Conservation (phyloP, 2,888 invertebrate genomes). For the Mimas tiliae region DNA sequence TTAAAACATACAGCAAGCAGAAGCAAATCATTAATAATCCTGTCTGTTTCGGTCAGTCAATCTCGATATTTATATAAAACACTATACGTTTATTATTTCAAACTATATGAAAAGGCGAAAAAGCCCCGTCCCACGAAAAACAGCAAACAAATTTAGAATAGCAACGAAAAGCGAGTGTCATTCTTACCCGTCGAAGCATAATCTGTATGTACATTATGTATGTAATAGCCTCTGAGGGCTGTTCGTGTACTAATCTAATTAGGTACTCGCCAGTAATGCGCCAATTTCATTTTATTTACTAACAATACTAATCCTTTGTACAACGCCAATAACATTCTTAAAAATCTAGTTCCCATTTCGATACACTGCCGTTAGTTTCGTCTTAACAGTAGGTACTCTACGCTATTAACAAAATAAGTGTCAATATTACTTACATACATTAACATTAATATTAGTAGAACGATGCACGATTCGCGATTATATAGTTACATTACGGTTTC, state of each 20-base stretch:
- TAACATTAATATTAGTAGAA: constrained; percentile 75
- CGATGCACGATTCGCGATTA: constrained; percentile 77
- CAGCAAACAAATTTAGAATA: constrained; percentile 64
- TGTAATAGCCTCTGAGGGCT: constrained; percentile 74
- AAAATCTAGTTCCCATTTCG: constrained; percentile 71
- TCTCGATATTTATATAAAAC: constrained; percentile 34
- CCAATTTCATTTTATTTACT: constrained; percentile 80
- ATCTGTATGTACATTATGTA: constrained; percentile 71
- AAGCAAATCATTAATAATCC: constrained; percentile 57
- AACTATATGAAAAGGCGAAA: constrained; percentile 49
- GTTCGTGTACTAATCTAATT: constrained; percentile 80
- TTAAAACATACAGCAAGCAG: constrained; percentile 58
- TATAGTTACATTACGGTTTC: constrained; percentile 70
- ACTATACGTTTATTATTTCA: constrained; percentile 38
- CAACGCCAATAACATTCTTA: constrained; percentile 82
- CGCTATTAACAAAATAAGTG: constrained; percentile 81
- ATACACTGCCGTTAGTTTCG: constrained; percentile 77
- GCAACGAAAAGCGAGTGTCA: constrained; percentile 73
- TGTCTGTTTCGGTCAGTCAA: constrained; percentile 59
- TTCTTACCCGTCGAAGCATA: constrained; percentile 63
- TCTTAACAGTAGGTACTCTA: constrained; percentile 72
- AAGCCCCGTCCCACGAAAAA: constrained; percentile 46
- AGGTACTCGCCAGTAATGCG: constrained; percentile 86
- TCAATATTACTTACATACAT: constrained; percentile 79
- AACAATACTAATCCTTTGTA: constrained; percentile 82